Evolutionary conservation across 2,113 vertebrate species (phyloP).

Genomic region (Malurus cyaneus): DNA sequence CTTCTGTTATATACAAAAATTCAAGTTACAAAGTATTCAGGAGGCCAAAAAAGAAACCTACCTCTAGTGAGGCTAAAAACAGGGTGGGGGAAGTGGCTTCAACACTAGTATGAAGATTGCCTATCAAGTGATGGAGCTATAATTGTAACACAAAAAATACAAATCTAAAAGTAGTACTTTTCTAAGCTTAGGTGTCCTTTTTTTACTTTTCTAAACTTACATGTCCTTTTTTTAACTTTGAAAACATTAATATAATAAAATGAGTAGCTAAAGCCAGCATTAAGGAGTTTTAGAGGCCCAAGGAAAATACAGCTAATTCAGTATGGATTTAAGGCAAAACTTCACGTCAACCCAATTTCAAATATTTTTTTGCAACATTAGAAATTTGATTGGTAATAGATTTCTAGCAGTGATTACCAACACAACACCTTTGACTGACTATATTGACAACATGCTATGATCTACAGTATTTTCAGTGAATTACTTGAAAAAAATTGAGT

Average conservation of each 20-base stretch:
- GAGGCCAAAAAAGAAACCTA: background rate
- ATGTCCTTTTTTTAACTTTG: background rate
- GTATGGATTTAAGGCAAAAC: accelerated
- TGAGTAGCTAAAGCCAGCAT: background rate
- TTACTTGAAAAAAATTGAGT: background rate
- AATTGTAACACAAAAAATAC: background rate
- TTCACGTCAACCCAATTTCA: background rate
- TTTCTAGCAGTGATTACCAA: background rate
- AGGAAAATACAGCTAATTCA: background rate
- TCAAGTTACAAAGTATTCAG: background rate
- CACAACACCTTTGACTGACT: background rate
- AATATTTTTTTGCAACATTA: background rate
- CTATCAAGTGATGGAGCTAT: background rate
- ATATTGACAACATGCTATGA: background rate
- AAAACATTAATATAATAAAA: background rate
- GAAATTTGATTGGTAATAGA: background rate
- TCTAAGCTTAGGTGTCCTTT: background rate
- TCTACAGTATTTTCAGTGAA: background rate
- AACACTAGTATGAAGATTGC: background rate
- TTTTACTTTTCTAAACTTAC: background rate
- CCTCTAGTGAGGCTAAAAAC: background rate
- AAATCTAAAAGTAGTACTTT: background rate
- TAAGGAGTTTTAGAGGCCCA: background rate
- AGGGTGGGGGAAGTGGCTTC: background rate
- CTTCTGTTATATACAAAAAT: background rate